These are phyloP conservation scores for Neoitamus cyanurus DNA, from an alignment of 2,888 invertebrate species.

Conservation along the genomic window DNA sequence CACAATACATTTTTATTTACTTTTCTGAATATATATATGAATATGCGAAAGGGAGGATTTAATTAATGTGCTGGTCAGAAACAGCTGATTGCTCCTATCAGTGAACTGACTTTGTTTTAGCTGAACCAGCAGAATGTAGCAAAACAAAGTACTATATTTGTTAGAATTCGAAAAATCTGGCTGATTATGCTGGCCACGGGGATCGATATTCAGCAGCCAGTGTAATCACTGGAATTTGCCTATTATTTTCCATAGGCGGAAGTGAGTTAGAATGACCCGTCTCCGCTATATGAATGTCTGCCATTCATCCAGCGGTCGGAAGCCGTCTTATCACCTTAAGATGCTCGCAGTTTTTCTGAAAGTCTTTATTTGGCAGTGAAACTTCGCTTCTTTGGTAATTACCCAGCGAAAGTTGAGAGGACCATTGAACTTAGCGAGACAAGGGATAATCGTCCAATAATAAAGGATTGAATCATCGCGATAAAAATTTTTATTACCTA, in stretches of 20 bases:
- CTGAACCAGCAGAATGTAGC: not conserved
- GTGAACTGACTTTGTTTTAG: not conserved
- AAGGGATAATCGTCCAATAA: not conserved
- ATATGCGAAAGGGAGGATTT: not conserved
- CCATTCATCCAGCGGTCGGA: slow-evolving; percentile 23
- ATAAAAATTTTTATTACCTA: not conserved
- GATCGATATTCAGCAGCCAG: not conserved
- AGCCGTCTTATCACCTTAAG: slow-evolving; percentile 5
- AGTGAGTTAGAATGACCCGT: not conserved
- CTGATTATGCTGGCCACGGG: not conserved
- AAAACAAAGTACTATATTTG: not conserved
- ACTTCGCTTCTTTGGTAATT: not conserved
- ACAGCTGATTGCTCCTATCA: slow-evolving; percentile 33
- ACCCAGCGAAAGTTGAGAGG: not conserved
- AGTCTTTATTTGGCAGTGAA: not conserved
- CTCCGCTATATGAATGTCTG: not conserved
- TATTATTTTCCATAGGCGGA: not conserved
- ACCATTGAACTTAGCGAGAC: not conserved
- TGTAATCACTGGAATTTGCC: not conserved
- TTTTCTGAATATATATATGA: not conserved
- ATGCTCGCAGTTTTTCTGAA: not conserved
- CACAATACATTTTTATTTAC: not conserved
- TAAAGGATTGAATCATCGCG: not conserved
- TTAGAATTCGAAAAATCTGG: not conserved
- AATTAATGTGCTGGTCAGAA: slow-evolving; percentile 4